These are phyloP conservation scores for Talpa occidentalis DNA, from an alignment of 2,113 vertebrate genomes.

Conservation along the genomic window DNA sequence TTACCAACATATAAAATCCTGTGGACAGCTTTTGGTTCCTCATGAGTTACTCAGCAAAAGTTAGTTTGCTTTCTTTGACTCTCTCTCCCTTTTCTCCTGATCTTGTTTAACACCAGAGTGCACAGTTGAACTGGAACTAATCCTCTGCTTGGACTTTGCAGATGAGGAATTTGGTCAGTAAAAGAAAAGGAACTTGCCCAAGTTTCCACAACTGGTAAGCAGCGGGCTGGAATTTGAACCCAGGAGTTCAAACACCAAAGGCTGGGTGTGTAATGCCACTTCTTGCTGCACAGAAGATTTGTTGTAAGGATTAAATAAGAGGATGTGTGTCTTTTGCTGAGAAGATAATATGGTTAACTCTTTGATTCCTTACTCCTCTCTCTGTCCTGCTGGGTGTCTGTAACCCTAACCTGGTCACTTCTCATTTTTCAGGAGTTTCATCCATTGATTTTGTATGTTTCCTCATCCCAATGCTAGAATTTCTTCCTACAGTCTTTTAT, in stretches of 20 bases:
- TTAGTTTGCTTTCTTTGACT: neutral
- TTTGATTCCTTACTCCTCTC: neutral
- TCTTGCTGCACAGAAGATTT: neutral
- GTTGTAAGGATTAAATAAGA: neutral
- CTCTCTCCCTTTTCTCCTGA: neutral
- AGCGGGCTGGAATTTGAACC: neutral
- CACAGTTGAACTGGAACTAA: neutral
- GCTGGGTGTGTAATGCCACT: neutral
- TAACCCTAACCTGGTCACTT: neutral
- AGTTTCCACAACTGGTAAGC: neutral
- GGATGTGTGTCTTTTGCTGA: neutral
- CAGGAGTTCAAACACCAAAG: neutral
- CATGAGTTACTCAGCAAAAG: neutral
- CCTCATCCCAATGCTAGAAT: neutral
- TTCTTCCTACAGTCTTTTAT: neutral
- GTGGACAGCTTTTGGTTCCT: neutral
- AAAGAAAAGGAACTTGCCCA: neutral
- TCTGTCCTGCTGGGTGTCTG: neutral
- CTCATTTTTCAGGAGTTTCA: neutral
- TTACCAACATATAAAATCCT: neutral
- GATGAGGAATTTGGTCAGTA: neutral
- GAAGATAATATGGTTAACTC: neutral
- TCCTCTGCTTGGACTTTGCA: neutral
- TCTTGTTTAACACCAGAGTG: neutral
- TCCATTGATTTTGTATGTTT: neutral